phyloP scores from a whole-genome alignment of 2,888 invertebrate species.

The Drosophila histrio region DNA sequence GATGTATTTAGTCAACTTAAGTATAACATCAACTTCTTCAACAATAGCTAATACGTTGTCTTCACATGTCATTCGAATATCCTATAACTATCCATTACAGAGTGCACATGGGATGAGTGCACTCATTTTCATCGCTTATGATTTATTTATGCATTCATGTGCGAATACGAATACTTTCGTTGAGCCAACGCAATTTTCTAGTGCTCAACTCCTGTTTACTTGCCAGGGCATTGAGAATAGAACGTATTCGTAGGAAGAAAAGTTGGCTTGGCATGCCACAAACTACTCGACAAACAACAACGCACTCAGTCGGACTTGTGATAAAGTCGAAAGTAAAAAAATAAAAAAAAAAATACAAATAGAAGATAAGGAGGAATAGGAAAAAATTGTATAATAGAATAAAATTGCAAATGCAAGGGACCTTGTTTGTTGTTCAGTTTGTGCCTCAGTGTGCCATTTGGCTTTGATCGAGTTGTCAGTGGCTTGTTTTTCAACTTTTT shows the following conservation, averaged over 20 bases:
- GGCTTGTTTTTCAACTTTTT: conserved; percentile 45
- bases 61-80: not conserved
- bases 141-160: conserved; percentile 69
- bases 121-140: conserved; percentile 65
- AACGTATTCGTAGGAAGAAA: conserved; percentile 24
- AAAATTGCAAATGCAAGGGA: conserved; percentile 20
- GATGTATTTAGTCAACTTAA: not conserved
- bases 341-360: conserved; percentile 21
- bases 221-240: conserved; percentile 28
- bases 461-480: conserved; percentile 60
- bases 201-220: conserved; percentile 41
- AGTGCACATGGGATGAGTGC: conserved; percentile 10
- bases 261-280: conserved; percentile 41
- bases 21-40: not conserved
- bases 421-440: conserved; percentile 43
- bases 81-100: not conserved
- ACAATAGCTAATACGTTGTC: conserved; percentile 1
- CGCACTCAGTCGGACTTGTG: conserved; percentile 14
- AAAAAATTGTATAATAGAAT: conserved; percentile 20
- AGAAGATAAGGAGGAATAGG: not conserved
- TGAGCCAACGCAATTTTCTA: conserved; percentile 44
- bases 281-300: conserved; percentile 32
- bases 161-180: conserved; percentile 20
- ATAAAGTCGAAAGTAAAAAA: conserved; percentile 26
- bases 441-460: conserved; percentile 28